phyloP scores from a whole-genome alignment of 2,113 vertebrate genomes.

The Pipa parva region DNA sequence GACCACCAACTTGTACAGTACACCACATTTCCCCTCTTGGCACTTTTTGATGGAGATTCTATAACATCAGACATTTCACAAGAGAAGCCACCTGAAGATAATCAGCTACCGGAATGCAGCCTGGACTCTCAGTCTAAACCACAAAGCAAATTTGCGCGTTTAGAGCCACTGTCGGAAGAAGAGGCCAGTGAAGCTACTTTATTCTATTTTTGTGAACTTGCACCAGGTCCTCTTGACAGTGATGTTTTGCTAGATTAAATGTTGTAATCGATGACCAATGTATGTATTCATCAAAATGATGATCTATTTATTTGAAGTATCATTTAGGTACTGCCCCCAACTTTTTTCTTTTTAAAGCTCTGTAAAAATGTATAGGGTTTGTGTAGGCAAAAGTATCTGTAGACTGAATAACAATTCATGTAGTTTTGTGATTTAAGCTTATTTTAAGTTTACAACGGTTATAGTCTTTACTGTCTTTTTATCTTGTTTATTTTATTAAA shows the following conservation, averaged over 20 bases:
- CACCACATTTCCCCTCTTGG: slow-evolving; percentile 82
- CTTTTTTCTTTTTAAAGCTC: slow-evolving; percentile 61
- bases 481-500: too few species aligned
- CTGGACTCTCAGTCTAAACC: slow-evolving; percentile 58
- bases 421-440: slow-evolving; percentile 1
- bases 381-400: neutral
- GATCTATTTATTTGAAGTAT: slow-evolving; percentile 80
- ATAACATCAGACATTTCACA: slow-evolving; percentile 49
- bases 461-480: too few species aligned
- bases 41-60: slow-evolving; percentile 81
- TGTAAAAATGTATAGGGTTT: slow-evolving; percentile 40
- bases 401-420: neutral
- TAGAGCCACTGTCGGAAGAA: slow-evolving; percentile 88
- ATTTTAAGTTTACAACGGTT: slow-evolving; percentile 2
- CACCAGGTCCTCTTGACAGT: slow-evolving; percentile 63
- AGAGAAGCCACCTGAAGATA: slow-evolving; percentile 60
- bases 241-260: slow-evolving; percentile 70
- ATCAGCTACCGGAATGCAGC: slow-evolving; percentile 70
- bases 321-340: slow-evolving; percentile 60
- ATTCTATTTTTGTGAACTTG: slow-evolving; percentile 90
- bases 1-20: slow-evolving; percentile 94
- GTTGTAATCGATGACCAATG: slow-evolving; percentile 40
- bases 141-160: slow-evolving; percentile 81
- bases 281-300: slow-evolving; percentile 74
- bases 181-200: slow-evolving; percentile 86